Evolutionary conservation across 2,888 invertebrate genomes (phyloP), one percentile per base, ranked within the genome.

Genomic region (Laspeyria flexula): DNA sequence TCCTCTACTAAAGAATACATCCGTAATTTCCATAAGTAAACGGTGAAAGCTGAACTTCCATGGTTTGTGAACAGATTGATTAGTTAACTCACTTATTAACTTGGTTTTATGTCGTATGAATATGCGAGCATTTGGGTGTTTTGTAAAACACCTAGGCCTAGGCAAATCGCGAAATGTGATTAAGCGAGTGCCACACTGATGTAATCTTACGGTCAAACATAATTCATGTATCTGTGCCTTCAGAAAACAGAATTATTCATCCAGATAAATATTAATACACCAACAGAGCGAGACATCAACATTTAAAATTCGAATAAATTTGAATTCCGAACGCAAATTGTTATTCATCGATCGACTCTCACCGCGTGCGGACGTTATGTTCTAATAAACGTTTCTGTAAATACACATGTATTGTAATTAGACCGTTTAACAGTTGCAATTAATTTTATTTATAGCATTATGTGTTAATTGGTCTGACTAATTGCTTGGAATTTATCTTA

Each of bases 301-400:
- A 30, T 30, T 15, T 10, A 15, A 21, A 31, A 40, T 29, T 15
- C 3, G 18, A 18, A 34, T 42, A 13, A 53, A 49, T 55, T 66
- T 47, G 41, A 61, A 66, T 62, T 50, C 15, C 35, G 55, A 66
- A 55, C 55, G 45, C 49, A 38, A 37, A 27, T 30, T 40, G 38
- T 13, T 54, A 66, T 52, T 66, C 49, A 62, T 50, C 46, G 50
- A 50, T 27, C 39, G 35, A 10, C 34, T 12, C 31, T 12, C 49
- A 16, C 0, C 7, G n/a, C 7, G 29, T 29, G 18, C 50, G 39
- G 49, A 61, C 53, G 61, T 55, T 11, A 60, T 51, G 41, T 47
- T 33, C 31, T 29, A 54, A 53, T 43, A 55, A 69, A 27, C n/a
- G n/a, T n/a, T n/a, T n/a, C 35, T 47, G 29, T 7, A 9, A 9